Evolutionary conservation across 1,140 invertebrate genomes (phyloP).

Genomic region (Drosophila sturtevanti): DNA sequence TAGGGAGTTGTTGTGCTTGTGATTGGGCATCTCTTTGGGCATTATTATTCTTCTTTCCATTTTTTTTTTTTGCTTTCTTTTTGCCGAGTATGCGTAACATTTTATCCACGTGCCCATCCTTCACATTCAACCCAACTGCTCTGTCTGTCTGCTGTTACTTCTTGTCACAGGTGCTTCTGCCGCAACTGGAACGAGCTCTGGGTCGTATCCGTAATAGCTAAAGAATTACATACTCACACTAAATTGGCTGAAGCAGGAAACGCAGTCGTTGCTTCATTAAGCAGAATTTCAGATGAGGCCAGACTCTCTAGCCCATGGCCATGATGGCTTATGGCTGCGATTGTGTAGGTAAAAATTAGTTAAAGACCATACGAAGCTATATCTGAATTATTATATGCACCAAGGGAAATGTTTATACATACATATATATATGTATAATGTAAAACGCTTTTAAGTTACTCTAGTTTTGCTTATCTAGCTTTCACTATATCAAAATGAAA

Average conservation of each 20-base stretch:
- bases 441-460: neutral
- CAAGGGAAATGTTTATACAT: neutral
- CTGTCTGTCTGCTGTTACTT: conserved; percentile 14
- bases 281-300: conserved; percentile 75
- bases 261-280: conserved; percentile 82
- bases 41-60: neutral
- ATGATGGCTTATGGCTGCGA: neutral
- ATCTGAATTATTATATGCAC: neutral
- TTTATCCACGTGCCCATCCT: conserved; percentile 47
- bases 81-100: conserved; percentile 70
- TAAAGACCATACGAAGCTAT: neutral
- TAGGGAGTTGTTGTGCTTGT: conserved; percentile 28
- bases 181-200: conserved; percentile 23
- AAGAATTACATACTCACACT: conserved; percentile 82
- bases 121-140: neutral
- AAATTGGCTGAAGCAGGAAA: conserved; percentile 82
- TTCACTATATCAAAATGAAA: neutral
- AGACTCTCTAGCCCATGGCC: conserved; percentile 31
- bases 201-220: conserved; percentile 74
- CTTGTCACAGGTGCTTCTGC: conserved; percentile 67
- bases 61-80: neutral
- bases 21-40: conserved; percentile 41
- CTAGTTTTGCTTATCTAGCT: no score
- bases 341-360: conserved; percentile 14
- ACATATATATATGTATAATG: neutral